Base-by-base conservation (phyloP, 2,888 invertebrate species). In the Marronus borbonicus region DNA sequence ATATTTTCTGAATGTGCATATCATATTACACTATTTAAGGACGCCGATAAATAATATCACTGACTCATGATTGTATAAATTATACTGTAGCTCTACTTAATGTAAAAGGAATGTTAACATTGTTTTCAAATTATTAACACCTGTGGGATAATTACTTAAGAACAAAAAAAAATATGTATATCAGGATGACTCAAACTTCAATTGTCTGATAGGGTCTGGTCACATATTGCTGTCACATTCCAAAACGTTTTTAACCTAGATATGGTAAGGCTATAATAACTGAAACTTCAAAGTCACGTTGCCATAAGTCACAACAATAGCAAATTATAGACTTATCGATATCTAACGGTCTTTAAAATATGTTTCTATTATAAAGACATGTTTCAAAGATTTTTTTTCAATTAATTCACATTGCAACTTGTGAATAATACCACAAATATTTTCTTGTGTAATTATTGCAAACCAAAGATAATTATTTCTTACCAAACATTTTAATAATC, bases 201-300 rank as follows among this genome's bases (percentile, higher is more conserved):
- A 65, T 65, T 65, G 65, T 65, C 39, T 44, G 44, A 8, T 68
- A 49, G 20, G 58, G 39, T 39, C 17, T 58, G 72, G 55, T 58
- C 70, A 72, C 58, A 72, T 58, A 72, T 72, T 70, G 68, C 64
- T 70, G 68, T 60, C 60, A 64, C 77, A 79, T 79, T 79, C 79
- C 75, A 58, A 64, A 62, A 77, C 77, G 79, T 79, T 77, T 77
- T 76, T 77, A 70, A 76, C 76, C 76, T 65, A 80, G 76, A 80
- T 74, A 55, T 69, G 68, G 69, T 69, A 65, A 70, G 76, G 76
- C 52, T 66, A 55, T 70, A 69, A 77, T 77, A 77, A 77, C 77
- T 64, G 68, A 44, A 60, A 70, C 60, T 77, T 50, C 55, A 60
- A 49, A 77, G 72, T 72, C 72, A 72, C 72, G 72, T 72, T 39